Evolutionary conservation across 2,797 vertebrate species (phyloP), one percentile per base, ranked within the genome.

Genomic region (Cynodonichthys magdalenae): DNA sequence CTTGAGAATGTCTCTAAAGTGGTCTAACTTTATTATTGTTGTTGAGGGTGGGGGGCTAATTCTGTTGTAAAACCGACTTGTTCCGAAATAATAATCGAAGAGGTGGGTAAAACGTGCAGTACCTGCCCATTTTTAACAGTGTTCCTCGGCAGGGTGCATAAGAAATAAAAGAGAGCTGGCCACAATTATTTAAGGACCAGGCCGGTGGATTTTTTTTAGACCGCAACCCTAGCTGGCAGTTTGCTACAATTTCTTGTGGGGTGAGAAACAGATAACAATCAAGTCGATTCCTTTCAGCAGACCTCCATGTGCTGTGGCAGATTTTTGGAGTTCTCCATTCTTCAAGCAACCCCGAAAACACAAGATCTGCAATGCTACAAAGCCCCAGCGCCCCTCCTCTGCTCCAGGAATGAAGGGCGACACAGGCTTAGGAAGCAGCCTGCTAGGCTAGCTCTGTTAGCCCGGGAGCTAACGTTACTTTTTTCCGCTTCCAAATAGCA

Each of bases 331-430:
- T 82, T 85, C 87, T 90, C 86, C 90, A 93, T 92, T 88, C 74
- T 82, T 87, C 82, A 84, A 84, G 77, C 69, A 77, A 80, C 11
- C 61, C 72, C 70, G 41, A 68, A 87, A 78, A 81, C 60, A 82
- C 71, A 74, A 89, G 91, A 90, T 88, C 93, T 91, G 92, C 93
- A 93, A 90, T 91, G 92, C 92, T 92, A 90, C 92, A 93, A 91
- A 92, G 87, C 82, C 86, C 79, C 53, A 64, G 82, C 82, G 91
- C 92, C 92, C 91, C 93, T 93, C 92, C 93, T 93, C 92, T 92
- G 89, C 80, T 89, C 88, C 88, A 82, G 88, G 87, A 90, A 86
- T 86, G 86, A 85, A 88, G 82, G 85, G 83, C 87, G 88, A 90
- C 78, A 89, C 84, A 80, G 86, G 87, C 89, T 90, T 86, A 89